Evolutionary conservation across 53 echinoderm and acorn worm genomes (phyloP).

Genomic region (Luidia sarsii): DNA sequence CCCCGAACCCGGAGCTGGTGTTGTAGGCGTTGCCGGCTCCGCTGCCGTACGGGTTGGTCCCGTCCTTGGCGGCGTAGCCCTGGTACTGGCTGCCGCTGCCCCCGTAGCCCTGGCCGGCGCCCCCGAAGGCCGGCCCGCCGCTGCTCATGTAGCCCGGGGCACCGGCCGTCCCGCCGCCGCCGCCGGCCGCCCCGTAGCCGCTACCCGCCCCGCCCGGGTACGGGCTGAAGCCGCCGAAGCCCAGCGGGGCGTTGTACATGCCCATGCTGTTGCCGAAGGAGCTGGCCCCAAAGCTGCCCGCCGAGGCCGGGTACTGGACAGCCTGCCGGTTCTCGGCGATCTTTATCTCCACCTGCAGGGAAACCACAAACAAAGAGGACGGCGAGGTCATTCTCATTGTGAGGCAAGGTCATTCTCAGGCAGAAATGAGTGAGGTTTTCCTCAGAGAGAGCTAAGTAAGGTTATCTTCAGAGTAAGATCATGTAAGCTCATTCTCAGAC

Average conservation of each 20-base stretch:
- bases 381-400: too few species aligned
- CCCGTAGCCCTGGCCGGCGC: conserved; percentile 25
- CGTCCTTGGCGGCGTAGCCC: conserved; percentile 10
- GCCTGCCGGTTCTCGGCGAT: conserved; percentile 37
- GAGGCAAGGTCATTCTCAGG: too few species aligned
- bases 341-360: conserved; percentile 37
- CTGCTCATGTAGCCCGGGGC: conserved; percentile 2
- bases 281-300: neutral
- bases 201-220: conserved; percentile 14
- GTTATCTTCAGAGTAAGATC: too few species aligned
- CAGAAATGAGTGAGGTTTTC: too few species aligned
- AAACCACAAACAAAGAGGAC: too few species aligned
- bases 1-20: conserved; percentile 26
- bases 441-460: too few species aligned
- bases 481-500: too few species aligned
- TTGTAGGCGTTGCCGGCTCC: neutral
- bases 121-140: conserved; percentile 5
- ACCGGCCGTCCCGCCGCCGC: neutral
- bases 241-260: conserved; percentile 22
- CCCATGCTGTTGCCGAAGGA: conserved; percentile 36
- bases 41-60: conserved; percentile 16
- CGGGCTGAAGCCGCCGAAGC: conserved; percentile 20
- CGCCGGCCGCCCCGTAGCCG: neutral
- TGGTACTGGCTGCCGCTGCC: conserved; percentile 27
- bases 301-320: conserved; percentile 1